Base-by-base conservation (phyloP, 2,113 vertebrate species). In the Lepidothrix coronata region DNA sequence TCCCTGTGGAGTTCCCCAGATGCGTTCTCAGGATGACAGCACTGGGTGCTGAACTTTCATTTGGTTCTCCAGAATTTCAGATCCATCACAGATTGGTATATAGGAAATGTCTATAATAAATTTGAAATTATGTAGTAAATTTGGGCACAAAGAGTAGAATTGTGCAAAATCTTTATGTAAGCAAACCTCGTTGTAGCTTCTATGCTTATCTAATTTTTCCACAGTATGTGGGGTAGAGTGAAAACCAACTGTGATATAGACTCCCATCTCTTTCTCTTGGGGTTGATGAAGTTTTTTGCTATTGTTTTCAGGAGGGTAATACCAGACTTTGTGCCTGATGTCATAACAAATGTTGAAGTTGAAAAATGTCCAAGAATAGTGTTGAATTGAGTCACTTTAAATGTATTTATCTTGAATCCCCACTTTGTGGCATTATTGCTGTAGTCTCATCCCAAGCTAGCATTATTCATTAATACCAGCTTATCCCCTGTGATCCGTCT, bases 371-470 rank as follows among this genome's bases (percentile, higher is more conserved):
- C 65, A 83, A 70, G 89, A 80, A n/a, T 11, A 79, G 8, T 58
- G 31, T 93, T 74, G 52, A 84, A 55, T 93, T 48, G 78, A 93
- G 31, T 93, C 65, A 91, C 73, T 91, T 81, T n/a, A 75, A 76
- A 88, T 65, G 67, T 93, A 37, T 96, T 96, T 95, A 78, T 91
- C 37, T 61, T 77, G 71, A 94, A 75, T 95, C 80, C 51, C 67
- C 74, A 74, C 55, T 88, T 88, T 68, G 37, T 67, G 43, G 31
- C 44, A 70, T 95, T 95, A 96, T 46, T 85, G 54, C 88, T 86
- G 57, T 92, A 84, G 91, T 93, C 72, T 91, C 76, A 86, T 95
- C 91, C 31, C 12, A 4, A 22, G 80, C 91, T 81, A 49, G 70
- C 52, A 51, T 96, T 95, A 93, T 78, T 89, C 74, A 78, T 93